phyloP scores from a whole-genome alignment of 2,888 invertebrate species.

The Apantesis nais region DNA sequence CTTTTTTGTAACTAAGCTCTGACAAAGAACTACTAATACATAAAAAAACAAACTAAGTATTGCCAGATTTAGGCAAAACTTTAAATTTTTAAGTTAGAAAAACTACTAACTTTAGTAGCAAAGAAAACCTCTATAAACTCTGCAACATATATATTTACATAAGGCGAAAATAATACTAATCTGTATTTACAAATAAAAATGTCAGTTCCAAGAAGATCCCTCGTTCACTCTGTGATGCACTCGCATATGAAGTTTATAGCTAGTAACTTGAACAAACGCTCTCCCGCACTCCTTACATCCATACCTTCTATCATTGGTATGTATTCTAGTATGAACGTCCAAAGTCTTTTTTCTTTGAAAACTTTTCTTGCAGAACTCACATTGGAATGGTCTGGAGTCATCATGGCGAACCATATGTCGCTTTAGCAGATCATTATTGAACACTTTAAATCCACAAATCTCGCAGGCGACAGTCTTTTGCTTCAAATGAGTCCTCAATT shows the following conservation, averaged over 20 bases:
- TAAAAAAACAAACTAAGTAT: no score
- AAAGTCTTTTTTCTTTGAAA: conserved; percentile 86
- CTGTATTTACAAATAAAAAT: neutral
- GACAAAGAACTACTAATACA: no score
- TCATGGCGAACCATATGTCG: conserved; percentile 85
- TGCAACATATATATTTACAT: neutral
- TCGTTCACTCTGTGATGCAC: conserved; percentile 74
- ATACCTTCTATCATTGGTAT: conserved; percentile 84
- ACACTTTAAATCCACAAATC: conserved; percentile 72
- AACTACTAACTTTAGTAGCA: neutral
- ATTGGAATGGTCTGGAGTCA: conserved; percentile 83
- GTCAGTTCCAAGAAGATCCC: conserved; percentile 29
- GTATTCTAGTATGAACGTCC: conserved; percentile 83
- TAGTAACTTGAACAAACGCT: conserved; percentile 85
- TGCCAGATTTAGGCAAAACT: no score
- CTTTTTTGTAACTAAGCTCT: neutral
- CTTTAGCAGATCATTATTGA: conserved; percentile 75
- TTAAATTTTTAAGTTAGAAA: no score
- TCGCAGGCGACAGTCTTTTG: conserved; percentile 67
- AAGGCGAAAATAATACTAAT: neutral
- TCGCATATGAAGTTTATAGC: conserved; percentile 83
- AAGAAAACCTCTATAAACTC: neutral
- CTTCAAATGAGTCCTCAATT: conserved; percentile 68
- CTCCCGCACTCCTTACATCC: conserved; percentile 78
- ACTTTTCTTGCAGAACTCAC: conserved; percentile 84